Conservation (phyloP, 2,797 vertebrate species). For the Pseudomugil tenellus region DNA sequence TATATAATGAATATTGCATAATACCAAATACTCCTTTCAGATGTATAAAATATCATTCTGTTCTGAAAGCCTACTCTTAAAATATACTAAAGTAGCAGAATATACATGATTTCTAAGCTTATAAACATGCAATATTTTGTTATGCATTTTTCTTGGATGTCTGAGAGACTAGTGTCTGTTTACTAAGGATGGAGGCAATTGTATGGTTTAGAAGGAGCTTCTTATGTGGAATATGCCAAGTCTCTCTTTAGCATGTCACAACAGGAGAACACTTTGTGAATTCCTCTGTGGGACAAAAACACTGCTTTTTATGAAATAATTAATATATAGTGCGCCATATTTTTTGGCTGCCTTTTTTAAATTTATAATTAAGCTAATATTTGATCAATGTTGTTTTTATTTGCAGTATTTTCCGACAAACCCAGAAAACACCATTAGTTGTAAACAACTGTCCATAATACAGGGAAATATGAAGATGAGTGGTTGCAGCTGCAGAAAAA, state of each 20-base stretch:
- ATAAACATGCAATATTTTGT: background rate
- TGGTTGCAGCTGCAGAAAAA: background rate
- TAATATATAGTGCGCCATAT: background rate
- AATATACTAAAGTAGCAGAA: constrained; percentile 1
- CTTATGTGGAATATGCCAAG: constrained; percentile 26
- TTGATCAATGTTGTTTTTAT: background rate
- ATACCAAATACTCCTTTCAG: constrained; percentile 25
- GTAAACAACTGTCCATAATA: background rate
- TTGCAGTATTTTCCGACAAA: background rate
- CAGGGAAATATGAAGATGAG: too few relatives aligned
- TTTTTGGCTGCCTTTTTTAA: background rate
- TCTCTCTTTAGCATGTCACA: constrained; percentile 19
- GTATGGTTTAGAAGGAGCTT: background rate
- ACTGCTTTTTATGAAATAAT: background rate
- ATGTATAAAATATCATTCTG: constrained; percentile 20
- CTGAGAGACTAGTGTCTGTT: constrained; percentile 4
- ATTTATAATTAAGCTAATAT: background rate
- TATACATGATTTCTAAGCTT: background rate
- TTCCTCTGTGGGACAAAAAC: constrained; percentile 24
- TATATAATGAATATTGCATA: constrained; percentile 41
- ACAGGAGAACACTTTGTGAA: constrained; percentile 13
- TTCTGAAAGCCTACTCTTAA: constrained; percentile 1
- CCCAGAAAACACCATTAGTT: background rate
- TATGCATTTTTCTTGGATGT: constrained; percentile 1
- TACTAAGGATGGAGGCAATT: constrained; percentile 16